Conservation (phyloP, 1,140 invertebrate species). For the Sinonovacula constricta region DNA sequence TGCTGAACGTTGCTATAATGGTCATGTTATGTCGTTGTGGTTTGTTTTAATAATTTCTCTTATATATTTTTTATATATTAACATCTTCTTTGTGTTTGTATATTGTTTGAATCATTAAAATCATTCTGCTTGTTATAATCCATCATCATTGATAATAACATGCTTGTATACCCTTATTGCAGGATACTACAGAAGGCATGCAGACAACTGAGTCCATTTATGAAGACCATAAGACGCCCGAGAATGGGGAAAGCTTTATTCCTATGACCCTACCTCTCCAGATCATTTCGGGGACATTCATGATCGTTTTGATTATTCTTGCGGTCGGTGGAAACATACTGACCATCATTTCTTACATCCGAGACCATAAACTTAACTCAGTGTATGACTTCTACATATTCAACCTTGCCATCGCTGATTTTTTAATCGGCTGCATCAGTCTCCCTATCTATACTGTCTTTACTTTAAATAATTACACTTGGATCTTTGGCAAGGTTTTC, state of each 20-base stretch:
- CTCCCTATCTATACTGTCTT: constrained; percentile 64
- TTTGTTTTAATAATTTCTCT: too few relatives aligned
- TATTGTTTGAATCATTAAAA: too few relatives aligned
- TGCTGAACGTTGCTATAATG: too few relatives aligned
- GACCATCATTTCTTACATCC: constrained; percentile 63
- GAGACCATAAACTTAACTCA: constrained; percentile 63
- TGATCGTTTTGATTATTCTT: constrained; percentile 51
- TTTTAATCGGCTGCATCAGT: constrained; percentile 65
- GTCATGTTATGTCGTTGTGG: too few relatives aligned
- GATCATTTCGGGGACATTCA: constrained; percentile 20
- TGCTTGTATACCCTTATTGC: too few relatives aligned
- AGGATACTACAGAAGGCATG: too few relatives aligned
- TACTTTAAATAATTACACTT: constrained; percentile 45
- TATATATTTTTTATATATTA: too few relatives aligned
- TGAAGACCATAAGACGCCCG: too few relatives aligned
- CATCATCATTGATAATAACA: too few relatives aligned
- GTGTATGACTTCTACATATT: constrained; percentile 71
- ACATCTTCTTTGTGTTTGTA: too few relatives aligned
- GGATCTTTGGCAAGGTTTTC: constrained; percentile 62
- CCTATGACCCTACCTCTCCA: background rate
- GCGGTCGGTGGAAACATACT: constrained; percentile 64
- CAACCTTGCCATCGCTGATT: constrained; percentile 69
- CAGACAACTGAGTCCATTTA: too few relatives aligned
- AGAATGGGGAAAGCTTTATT: constrained; percentile 16
- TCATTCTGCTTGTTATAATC: too few relatives aligned